phyloP scores from a whole-genome alignment of 2,888 invertebrate genomes.

The Trilocha varians region DNA sequence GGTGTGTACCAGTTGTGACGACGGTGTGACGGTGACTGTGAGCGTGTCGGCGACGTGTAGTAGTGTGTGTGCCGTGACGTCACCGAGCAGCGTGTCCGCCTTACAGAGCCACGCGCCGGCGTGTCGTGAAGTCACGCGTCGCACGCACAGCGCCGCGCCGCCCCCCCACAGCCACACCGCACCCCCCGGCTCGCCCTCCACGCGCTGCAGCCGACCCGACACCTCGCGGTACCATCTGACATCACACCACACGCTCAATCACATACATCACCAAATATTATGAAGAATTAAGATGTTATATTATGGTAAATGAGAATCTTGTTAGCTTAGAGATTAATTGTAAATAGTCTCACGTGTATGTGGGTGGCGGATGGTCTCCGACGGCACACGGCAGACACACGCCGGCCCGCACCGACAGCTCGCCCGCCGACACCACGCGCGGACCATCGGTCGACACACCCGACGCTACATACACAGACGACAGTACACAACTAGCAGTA shows the following conservation, averaged over 20 bases:
- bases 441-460: slow-evolving; percentile 68
- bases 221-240: slow-evolving; percentile 71
- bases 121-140: slow-evolving; percentile 74
- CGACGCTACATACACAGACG: slow-evolving; percentile 18
- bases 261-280: no score
- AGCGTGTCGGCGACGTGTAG: slow-evolving; percentile 76
- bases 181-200: slow-evolving; percentile 28
- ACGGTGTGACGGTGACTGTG: slow-evolving; percentile 72
- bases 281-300: no score
- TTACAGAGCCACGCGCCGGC: slow-evolving; percentile 80
- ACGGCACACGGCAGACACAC: slow-evolving; percentile 78
- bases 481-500: background rate
- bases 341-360: slow-evolving; percentile 66
- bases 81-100: slow-evolving; percentile 78
- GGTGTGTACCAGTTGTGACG: no score
- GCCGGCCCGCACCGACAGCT: slow-evolving; percentile 68
- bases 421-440: slow-evolving; percentile 66
- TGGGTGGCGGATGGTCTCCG: slow-evolving; percentile 76
- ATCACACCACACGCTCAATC: no score
- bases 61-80: slow-evolving; percentile 75
- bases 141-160: slow-evolving; percentile 79
- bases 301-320: no score
- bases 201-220: slow-evolving; percentile 63
- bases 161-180: slow-evolving; percentile 81
- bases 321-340: background rate